Percentiles rank a stretch among this genome's conserved stretches.
These are phyloP conservation scores for Perca schrenkii DNA, from an alignment of 2,113 vertebrate genomes.

Conservation along the genomic window DNA sequence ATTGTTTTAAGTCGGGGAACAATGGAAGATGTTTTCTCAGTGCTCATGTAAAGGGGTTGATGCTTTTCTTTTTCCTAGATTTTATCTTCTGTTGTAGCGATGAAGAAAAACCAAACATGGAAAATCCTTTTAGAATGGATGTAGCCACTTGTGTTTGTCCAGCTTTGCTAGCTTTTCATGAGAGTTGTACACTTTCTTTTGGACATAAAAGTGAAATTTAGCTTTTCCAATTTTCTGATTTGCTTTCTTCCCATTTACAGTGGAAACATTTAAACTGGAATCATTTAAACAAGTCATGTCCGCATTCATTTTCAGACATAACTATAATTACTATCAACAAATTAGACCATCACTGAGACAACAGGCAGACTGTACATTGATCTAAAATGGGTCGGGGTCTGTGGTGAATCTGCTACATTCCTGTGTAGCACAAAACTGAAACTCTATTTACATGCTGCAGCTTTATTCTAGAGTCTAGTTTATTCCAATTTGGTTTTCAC, in stretches of 20 bases:
- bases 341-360: constrained; percentile 9
- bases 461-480: not conserved
- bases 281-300: constrained; percentile 23
- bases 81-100: not conserved
- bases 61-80: not conserved
- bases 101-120: not conserved
- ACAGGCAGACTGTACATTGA: not conserved
- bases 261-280: constrained; percentile 1
- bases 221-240: not conserved
- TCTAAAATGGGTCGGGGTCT: constrained; percentile 20
- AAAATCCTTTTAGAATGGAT: not conserved
- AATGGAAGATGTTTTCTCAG: not conserved
- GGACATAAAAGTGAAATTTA: not conserved
- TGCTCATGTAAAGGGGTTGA: not conserved
- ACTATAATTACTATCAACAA: constrained; percentile 20
- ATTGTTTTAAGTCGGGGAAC: constrained; percentile 25
- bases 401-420: constrained; percentile 4
- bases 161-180: constrained; percentile 1
- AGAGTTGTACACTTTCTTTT: not conserved
- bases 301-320: constrained; percentile 32
- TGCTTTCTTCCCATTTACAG: not conserved
- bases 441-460: not conserved
- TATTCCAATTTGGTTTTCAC: constrained; percentile 17
- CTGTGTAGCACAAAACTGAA: not conserved
- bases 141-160: constrained; percentile 15